These are phyloP conservation scores for Etheostoma perlongum DNA, from an alignment of 2,797 vertebrate species.

Conservation along the genomic window DNA sequence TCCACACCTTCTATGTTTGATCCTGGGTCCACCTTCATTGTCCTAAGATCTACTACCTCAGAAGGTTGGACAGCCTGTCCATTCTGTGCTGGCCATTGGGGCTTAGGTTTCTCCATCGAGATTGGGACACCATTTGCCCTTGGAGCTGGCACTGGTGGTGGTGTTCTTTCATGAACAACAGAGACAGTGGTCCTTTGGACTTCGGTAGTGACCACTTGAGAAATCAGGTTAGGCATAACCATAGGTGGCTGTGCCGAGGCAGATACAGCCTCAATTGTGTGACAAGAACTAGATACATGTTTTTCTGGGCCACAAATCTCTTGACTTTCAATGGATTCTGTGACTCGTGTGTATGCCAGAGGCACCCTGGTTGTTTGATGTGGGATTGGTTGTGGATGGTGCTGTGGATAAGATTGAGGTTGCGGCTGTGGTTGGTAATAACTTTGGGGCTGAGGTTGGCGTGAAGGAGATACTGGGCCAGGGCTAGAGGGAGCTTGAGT, in stretches of 20 bases:
- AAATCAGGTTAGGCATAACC: conserved; percentile 83
- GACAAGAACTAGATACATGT: conserved; percentile 87
- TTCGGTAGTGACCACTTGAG: conserved; percentile 89
- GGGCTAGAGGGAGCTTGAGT: conserved; percentile 89
- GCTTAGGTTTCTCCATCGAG: conserved; percentile 82
- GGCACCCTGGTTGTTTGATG: conserved; percentile 83
- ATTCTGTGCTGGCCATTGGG: conserved; percentile 85
- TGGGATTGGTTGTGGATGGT: conserved; percentile 66
- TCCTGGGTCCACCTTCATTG: conserved; percentile 88
- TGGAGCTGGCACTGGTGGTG: conserved; percentile 78
- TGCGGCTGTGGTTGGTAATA: conserved; percentile 74
- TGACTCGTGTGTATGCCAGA: conserved; percentile 86
- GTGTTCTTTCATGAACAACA: conserved; percentile 85
- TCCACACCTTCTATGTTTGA: conserved; percentile 89
- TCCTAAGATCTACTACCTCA: conserved; percentile 96
- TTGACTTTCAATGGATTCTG: conserved; percentile 88
- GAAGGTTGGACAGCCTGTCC: conserved; percentile 84
- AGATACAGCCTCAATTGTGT: conserved; percentile 86
- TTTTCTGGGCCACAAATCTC: conserved; percentile 87
- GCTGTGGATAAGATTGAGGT: conserved; percentile 69
- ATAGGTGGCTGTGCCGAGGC: conserved; percentile 81
- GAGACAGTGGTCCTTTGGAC: conserved; percentile 88
- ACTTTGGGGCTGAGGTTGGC: conserved; percentile 76
- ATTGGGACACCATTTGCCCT: conserved; percentile 82
- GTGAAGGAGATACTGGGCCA: conserved; percentile 83